Conservation (phyloP, 2,797 vertebrate genomes). For the Nothura maculosa region DNA sequence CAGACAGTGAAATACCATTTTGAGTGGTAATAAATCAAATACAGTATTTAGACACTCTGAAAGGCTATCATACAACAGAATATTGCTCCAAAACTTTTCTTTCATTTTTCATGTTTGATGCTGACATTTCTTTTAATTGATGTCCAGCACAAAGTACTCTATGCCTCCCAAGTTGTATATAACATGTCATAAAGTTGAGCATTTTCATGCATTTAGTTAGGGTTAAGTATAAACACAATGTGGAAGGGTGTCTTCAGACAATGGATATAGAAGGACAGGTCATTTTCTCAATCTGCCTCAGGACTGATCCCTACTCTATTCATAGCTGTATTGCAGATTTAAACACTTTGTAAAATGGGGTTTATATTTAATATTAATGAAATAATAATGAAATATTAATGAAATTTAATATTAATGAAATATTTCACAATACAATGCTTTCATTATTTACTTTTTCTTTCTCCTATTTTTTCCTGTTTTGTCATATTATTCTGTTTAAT, state of each 20-base stretch:
- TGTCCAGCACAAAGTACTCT: neutral
- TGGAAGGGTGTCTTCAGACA: accelerated
- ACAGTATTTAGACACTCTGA: accelerated
- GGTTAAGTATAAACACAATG: neutral
- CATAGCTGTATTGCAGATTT: neutral
- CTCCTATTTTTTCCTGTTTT: neutral
- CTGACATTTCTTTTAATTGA: neutral
- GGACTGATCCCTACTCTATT: neutral
- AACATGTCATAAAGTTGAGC: neutral
- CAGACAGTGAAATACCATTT: neutral
- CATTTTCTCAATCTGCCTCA: neutral
- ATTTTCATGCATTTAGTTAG: neutral
- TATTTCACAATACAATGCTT: neutral
- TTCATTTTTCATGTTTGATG: neutral
- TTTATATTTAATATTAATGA: neutral
- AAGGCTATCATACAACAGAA: neutral
- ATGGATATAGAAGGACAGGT: neutral
- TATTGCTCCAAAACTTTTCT: neutral
- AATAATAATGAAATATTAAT: too few relatives aligned
- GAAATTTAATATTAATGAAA: neutral
- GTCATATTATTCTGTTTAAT: neutral
- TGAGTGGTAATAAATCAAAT: neutral
- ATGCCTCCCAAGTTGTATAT: neutral
- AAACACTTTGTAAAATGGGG: neutral
- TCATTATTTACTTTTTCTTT: neutral